These are phyloP conservation scores for Hyles lineata DNA, from an alignment of 2,888 invertebrate genomes.

Conservation along the genomic window DNA sequence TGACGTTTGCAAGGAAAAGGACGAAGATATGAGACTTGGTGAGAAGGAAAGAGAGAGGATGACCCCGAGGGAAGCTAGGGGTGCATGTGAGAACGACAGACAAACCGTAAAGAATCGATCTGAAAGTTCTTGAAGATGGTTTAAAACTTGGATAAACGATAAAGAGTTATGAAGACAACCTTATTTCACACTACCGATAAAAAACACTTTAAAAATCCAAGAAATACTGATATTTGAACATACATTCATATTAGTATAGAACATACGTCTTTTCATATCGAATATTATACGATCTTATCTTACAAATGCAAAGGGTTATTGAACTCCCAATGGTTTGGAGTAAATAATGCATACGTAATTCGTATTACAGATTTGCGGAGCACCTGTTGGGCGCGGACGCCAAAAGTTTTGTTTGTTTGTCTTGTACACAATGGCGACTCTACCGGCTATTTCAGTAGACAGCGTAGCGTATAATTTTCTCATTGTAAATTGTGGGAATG, in stretches of 20 bases:
- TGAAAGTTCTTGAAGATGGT: conserved; percentile 51
- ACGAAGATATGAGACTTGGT: conserved; percentile 47
- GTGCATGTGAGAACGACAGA: conserved; percentile 74
- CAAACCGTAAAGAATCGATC: conserved; percentile 78
- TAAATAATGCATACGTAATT: neutral
- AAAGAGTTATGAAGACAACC: conserved; percentile 10
- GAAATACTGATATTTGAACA: neutral
- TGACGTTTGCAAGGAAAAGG: conserved; percentile 77
- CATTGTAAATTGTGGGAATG: neutral
- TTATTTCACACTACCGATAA: neutral
- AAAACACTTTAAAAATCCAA: neutral
- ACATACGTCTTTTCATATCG: too few relatives aligned
- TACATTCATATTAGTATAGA: too few relatives aligned
- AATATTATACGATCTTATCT: too few relatives aligned
- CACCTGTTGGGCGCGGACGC: conserved; percentile 10
- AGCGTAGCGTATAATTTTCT: too few relatives aligned
- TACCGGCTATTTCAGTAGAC: neutral
- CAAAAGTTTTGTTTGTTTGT: neutral
- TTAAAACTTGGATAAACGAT: conserved; percentile 11
- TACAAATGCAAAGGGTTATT: neutral
- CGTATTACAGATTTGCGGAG: neutral
- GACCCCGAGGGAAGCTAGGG: conserved; percentile 67
- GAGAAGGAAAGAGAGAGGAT: conserved; percentile 59
- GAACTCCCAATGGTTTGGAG: neutral
- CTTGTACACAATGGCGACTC: neutral